Conservation (phyloP, 2,113 vertebrate genomes). For the Nothocercus julius region DNA sequence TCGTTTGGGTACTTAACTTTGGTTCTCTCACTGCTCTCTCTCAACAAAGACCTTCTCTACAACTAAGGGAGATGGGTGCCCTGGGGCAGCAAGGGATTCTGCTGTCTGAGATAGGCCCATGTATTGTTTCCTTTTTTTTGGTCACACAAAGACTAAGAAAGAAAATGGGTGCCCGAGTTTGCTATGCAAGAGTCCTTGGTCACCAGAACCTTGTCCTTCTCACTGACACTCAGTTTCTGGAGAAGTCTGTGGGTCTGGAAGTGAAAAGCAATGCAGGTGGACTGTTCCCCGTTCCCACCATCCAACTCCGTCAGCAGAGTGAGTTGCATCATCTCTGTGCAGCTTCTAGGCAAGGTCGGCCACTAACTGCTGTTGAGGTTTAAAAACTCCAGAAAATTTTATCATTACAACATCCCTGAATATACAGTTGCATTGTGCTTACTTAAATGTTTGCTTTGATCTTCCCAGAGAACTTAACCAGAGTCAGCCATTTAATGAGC, state of each 20-base stretch:
- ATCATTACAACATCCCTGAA: constrained; percentile 4
- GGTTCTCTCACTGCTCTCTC: neutral
- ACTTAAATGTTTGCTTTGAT: constrained; percentile 28
- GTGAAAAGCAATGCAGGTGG: neutral
- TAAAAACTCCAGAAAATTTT: constrained; percentile 2
- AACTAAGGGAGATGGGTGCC: neutral
- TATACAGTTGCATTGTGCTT: neutral
- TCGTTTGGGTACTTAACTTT: neutral
- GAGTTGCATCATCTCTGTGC: neutral
- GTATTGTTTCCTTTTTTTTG: neutral
- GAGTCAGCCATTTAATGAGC: neutral
- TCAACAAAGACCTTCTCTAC: neutral
- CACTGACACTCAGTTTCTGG: neutral
- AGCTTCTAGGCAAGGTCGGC: constrained; percentile 12
- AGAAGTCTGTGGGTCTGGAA: neutral
- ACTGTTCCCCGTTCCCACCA: neutral
- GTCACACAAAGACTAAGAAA: neutral
- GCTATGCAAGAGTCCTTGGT: neutral
- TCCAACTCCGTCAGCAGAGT: neutral
- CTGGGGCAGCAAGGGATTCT: neutral
- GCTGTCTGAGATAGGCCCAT: neutral
- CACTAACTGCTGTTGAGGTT: constrained; percentile 19
- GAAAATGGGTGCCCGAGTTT: neutral
- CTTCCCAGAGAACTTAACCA: neutral
- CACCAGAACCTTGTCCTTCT: neutral